Conservation (phyloP, 2,797 vertebrate species). For the Nothura maculosa region DNA sequence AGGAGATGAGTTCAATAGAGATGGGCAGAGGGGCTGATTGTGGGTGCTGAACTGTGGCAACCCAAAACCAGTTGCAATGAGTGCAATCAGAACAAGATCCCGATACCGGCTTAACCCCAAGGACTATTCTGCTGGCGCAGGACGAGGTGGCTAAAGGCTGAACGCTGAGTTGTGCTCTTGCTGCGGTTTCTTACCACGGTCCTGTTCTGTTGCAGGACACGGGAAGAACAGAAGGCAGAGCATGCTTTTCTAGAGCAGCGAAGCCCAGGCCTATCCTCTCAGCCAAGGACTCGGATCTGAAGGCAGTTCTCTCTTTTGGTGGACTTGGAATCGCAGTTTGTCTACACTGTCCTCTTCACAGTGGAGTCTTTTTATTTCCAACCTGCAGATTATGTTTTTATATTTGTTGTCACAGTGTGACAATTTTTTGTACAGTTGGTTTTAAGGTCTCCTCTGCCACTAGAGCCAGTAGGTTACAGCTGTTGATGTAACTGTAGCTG, state of each 20-base stretch:
- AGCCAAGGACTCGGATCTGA: slow-evolving; percentile 81
- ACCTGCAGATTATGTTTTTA: slow-evolving; percentile 87
- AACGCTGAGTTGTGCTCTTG: not conserved
- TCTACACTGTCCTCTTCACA: slow-evolving; percentile 85
- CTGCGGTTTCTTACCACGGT: slow-evolving; percentile 65
- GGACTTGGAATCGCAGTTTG: slow-evolving; percentile 85
- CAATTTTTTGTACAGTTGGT: slow-evolving; percentile 88
- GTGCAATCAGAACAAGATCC: not conserved
- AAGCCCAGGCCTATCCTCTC: slow-evolving; percentile 76
- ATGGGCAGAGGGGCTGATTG: not conserved
- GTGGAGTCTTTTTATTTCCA: slow-evolving; percentile 87
- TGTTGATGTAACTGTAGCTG: slow-evolving; percentile 87
- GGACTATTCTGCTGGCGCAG: not conserved
- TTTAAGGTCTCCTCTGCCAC: slow-evolving; percentile 88
- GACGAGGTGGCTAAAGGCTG: not conserved
- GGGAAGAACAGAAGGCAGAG: slow-evolving; percentile 99
- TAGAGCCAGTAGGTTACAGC: slow-evolving; percentile 89
- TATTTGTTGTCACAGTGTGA: slow-evolving; percentile 90
- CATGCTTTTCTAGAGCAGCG: slow-evolving; percentile 94
- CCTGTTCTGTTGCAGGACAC: slow-evolving; percentile 87
- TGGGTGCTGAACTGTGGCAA: not conserved
- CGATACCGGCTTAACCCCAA: not conserved
- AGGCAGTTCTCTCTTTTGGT: slow-evolving; percentile 82
- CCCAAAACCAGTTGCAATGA: accelerated
- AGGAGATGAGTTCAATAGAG: not conserved